Base-by-base conservation (phyloP, 2,888 invertebrate genomes). In the Oxytorus armatus region DNA sequence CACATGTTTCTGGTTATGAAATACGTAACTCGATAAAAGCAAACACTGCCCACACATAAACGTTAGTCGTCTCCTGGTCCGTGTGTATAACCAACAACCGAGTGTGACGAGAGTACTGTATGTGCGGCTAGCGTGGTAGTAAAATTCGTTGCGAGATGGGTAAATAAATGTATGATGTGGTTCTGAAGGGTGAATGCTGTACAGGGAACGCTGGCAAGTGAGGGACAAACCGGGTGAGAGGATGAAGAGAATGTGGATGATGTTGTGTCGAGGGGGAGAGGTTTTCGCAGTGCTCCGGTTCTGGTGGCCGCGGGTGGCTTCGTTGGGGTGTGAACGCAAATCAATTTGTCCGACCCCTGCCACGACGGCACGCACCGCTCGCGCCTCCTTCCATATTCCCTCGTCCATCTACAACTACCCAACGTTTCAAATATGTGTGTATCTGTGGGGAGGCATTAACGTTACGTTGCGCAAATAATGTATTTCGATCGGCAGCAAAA, bases 281-380 rank as follows among this genome's bases (percentile, higher is more conserved):
- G 29, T 65, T 49, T 65, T 80, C 79, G 74, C 59, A 61, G 74
- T 75, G 61, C 55, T n/a, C n/a, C 72, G 63, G 57, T 73, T 69
- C 68, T 73, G 66, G 69, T 74, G 80, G 80, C 73, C 77, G 68
- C 80, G 77, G 80, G 80, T 80, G 85, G 85, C 85, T 84, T 81
- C 86, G 87, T 76, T 88, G 87, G 91, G 91, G 92, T 91, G 92
- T 92, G 91, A 92, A 92, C 91, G 91, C 92, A 92, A 92, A 92
- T 92, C 91, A 92, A 92, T 92, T 92, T 92, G 90, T 88, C 84
- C 88, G 88, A 88, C 89, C 87, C 90, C 87, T 86, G 88, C 89
- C 79, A 84, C 77, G 83, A 70, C 79, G 81, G 85, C 85, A 87
- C 84, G 87, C 85, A 77, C 66, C 77, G 57, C 77, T 73, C 74